Conservation (phyloP, 2,888 invertebrate species). For the Lomographa bimaculata region DNA sequence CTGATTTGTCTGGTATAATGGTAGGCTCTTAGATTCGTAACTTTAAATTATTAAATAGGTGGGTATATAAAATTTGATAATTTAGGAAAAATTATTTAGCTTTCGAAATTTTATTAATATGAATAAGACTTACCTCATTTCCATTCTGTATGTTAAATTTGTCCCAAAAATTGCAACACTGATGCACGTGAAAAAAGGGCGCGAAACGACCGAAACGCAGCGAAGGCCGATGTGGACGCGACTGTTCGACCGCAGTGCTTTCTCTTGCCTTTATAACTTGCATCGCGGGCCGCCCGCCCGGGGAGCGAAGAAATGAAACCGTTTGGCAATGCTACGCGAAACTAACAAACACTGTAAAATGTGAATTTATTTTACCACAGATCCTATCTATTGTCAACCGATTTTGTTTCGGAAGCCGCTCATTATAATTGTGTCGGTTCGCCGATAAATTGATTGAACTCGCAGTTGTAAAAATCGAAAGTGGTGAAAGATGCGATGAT, state of each 20-base stretch:
- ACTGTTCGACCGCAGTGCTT: constrained; percentile 70
- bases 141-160: constrained; percentile 45
- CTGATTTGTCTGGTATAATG: too few relatives aligned
- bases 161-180: constrained; percentile 59
- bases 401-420: constrained; percentile 43
- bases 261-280: constrained; percentile 79
- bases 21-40: too few relatives aligned
- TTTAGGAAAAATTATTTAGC: too few relatives aligned
- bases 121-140: constrained; percentile 62
- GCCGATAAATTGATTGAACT: constrained; percentile 28
- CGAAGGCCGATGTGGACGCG: constrained; percentile 46
- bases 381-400: constrained; percentile 35
- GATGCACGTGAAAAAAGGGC: constrained; percentile 59
- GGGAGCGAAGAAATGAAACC: constrained; percentile 70
- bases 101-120: too few relatives aligned
- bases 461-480: constrained; percentile 31
- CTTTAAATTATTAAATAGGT: too few relatives aligned
- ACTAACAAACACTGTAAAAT: constrained; percentile 58
- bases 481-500: constrained; percentile 26
- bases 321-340: constrained; percentile 68
- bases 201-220: constrained; percentile 52
- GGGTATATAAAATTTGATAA: neutral
- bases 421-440: constrained; percentile 33
- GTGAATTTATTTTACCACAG: constrained; percentile 48
- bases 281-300: constrained; percentile 39